phyloP scores from a whole-genome alignment of 2,888 invertebrate species.

The Harpagoxenus sublaevis region DNA sequence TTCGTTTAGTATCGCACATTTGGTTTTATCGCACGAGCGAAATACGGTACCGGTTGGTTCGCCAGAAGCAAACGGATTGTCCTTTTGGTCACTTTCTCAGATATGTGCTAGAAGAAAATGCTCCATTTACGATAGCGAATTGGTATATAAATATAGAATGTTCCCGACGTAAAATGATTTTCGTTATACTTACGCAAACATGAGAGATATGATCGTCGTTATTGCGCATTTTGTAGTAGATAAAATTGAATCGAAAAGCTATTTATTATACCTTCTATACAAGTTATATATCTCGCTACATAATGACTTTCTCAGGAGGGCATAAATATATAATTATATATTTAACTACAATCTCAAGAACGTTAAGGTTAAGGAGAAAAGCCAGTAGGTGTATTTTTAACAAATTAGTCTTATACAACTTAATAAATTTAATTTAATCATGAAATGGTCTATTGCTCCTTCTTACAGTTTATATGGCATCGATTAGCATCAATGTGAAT shows the following conservation, averaged over 20 bases:
- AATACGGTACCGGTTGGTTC: slow-evolving; percentile 4
- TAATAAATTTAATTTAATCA: slow-evolving; percentile 36
- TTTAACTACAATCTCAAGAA: neutral
- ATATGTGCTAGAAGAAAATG: neutral
- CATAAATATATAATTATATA: slow-evolving; percentile 4
- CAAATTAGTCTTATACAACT: slow-evolving; percentile 9
- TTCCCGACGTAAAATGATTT: slow-evolving; percentile 27
- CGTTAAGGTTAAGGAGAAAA: neutral
- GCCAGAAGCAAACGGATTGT: neutral
- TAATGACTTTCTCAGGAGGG: slow-evolving; percentile 18
- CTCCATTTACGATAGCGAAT: neutral
- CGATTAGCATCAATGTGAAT: slow-evolving; percentile 1
- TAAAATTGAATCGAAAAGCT: slow-evolving; percentile 29
- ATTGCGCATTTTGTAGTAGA: slow-evolving; percentile 2
- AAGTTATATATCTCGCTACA: neutral
- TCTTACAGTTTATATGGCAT: neutral
- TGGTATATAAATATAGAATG: slow-evolving; percentile 33
- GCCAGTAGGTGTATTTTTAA: neutral
- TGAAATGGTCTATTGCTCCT: slow-evolving; percentile 4
- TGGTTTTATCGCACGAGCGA: slow-evolving; percentile 17
- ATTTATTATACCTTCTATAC: slow-evolving; percentile 27
- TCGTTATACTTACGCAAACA: slow-evolving; percentile 6
- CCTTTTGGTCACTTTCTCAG: slow-evolving; percentile 22
- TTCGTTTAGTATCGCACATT: slow-evolving; percentile 31
- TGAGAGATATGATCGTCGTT: slow-evolving; percentile 5